These are phyloP conservation scores for Philereme vetulata DNA, from an alignment of 2,888 invertebrate species.

Conservation along the genomic window DNA sequence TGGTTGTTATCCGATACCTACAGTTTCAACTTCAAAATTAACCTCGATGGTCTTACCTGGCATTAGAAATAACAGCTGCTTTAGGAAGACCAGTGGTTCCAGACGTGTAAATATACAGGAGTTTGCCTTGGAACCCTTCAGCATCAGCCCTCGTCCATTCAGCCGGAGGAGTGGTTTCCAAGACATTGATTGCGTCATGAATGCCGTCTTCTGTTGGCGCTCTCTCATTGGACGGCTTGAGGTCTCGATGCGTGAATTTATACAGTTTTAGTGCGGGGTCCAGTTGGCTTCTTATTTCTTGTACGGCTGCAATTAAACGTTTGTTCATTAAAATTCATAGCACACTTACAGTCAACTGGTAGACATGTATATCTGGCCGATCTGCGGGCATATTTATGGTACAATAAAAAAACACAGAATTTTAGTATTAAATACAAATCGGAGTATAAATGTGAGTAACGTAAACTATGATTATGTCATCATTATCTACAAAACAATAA, in stretches of 20 bases:
- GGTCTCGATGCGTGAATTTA: constrained; percentile 73
- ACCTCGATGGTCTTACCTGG: constrained; percentile 84
- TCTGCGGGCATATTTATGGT: too few relatives aligned
- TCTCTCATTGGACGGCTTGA: constrained; percentile 50
- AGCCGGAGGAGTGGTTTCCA: constrained; percentile 83
- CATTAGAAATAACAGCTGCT: constrained; percentile 97
- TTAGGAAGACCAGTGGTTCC: constrained; percentile 99
- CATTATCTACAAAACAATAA: too few relatives aligned
- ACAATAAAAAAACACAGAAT: too few relatives aligned
- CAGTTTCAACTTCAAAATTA: too few relatives aligned
- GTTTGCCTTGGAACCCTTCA: constrained; percentile 88
- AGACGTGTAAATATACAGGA: constrained; percentile 98
- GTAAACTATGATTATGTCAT: too few relatives aligned
- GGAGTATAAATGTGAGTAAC: too few relatives aligned
- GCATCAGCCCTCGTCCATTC: constrained; percentile 84
- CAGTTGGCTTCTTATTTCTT: constrained; percentile 87
- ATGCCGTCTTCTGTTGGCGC: constrained; percentile 64
- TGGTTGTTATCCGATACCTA: too few relatives aligned
- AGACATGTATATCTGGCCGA: too few relatives aligned
- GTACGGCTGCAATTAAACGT: constrained; percentile 83
- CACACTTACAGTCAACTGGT: too few relatives aligned
- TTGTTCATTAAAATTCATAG: too few relatives aligned
- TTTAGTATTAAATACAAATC: too few relatives aligned
- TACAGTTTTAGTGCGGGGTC: constrained; percentile 88
- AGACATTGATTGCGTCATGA: constrained; percentile 83